Conservation (phyloP, 53 echinoderm and acorn worm species). For the Luidia sarsii region DNA sequence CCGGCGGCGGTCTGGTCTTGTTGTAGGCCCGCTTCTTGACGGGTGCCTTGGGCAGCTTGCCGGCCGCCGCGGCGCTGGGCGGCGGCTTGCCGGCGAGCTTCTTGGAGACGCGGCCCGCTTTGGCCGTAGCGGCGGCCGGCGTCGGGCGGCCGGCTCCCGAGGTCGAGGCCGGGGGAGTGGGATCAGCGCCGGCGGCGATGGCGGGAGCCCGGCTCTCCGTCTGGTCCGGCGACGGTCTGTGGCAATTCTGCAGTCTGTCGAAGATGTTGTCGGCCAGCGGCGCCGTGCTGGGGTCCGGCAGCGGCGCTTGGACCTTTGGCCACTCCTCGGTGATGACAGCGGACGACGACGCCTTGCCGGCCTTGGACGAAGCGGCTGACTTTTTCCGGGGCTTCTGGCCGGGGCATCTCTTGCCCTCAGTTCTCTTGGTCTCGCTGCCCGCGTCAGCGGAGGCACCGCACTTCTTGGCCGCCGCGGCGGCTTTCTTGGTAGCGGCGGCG, state of each 20-base stretch:
- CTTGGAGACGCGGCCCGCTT: not conserved
- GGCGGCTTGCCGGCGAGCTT: not conserved
- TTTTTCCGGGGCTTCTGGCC: not conserved
- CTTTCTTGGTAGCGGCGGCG: conserved; percentile 17
- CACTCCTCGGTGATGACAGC: too few relatives aligned
- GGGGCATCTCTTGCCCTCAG: conserved; percentile 2
- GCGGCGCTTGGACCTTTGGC: too few relatives aligned
- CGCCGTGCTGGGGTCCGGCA: too few relatives aligned
- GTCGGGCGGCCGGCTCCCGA: not conserved
- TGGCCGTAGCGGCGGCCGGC: not conserved
- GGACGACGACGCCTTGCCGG: too few relatives aligned
- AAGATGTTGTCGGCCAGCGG: conserved; percentile 25
- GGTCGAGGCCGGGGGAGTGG: not conserved
- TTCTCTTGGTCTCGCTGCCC: not conserved
- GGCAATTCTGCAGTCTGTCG: conserved; percentile 22
- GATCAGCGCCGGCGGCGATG: not conserved
- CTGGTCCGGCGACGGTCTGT: not conserved
- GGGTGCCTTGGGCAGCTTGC: conserved; percentile 21
- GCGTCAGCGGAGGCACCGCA: conserved; percentile 3
- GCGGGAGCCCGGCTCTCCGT: not conserved
- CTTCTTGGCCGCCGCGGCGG: conserved; percentile 30
- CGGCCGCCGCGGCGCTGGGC: not conserved
- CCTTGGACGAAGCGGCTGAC: too few relatives aligned
- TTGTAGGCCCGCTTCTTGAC: conserved; percentile 30
- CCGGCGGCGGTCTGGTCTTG: conserved; percentile 7